Evolutionary conservation across 2,797 vertebrate species (phyloP), one percentile per base, ranked within the genome.

Genomic region (Melanotaenia boesemani): DNA sequence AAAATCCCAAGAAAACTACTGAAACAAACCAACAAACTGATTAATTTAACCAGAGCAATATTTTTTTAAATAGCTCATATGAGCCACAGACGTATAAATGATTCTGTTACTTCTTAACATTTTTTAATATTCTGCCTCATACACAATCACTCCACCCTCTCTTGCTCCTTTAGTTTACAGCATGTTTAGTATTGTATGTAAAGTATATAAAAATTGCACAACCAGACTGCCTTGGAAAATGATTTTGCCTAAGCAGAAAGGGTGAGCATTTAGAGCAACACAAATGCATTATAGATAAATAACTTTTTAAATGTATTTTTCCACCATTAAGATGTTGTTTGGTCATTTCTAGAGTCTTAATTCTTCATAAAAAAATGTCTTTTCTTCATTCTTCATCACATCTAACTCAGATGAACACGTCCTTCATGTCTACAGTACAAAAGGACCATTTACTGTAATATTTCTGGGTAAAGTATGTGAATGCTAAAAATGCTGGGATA

Each of bases 391-490:
- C 8, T 75, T 65, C 24, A 39, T 46, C 15, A 52, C n/a, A 52
- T 70, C 48, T 24, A 34, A 3, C 57, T 48, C 71, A 20, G 18
- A 76, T 64, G 22, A 63, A 44, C 2, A 3, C 13, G 11, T 41
- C 34, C 26, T 80, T 70, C 50, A 60, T 46, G 44, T 46, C 44
- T 12, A 60, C 26, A 65, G 18, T 50, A 63, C 5, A 46, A 46
- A 46, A 6, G 18, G 18, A 10, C 44, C 6, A 15, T 44, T 16
- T 44, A 16, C 36, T 37, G 30, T 30, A 30, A 30, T 30, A 30
- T 30, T 30, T 30, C 30, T 30, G 30, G 30, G 30, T 30, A 1
- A 30, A 30, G 30, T 30, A 30, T 30, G 30, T 30, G 30, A 30
- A 30, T 30, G 30, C 30, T 30, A 30, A 30, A 30, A 30, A 30